These are phyloP conservation scores for Oreohelix idahoensis DNA, from an alignment of 1,140 invertebrate species.

Conservation along the genomic window DNA sequence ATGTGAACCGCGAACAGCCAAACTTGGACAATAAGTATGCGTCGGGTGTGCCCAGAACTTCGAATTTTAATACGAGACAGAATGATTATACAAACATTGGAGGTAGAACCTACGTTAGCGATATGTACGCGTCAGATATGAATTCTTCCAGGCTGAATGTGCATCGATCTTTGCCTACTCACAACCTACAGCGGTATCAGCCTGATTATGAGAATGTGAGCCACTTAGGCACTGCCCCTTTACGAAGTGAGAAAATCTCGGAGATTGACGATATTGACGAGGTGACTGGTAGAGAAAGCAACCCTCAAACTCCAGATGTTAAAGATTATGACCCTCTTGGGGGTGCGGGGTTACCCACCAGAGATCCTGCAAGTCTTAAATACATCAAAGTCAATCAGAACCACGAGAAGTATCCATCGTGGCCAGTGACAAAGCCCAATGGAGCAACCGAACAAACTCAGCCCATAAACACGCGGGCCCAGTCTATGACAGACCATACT, in stretches of 20 bases:
- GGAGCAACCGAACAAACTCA: conserved; percentile 43
- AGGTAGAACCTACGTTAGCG: conserved; percentile 42
- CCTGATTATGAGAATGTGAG: conserved; percentile 49
- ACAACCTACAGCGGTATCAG: conserved; percentile 50
- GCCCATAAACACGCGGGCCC: conserved; percentile 52
- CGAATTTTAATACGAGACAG: neutral
- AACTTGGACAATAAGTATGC: neutral
- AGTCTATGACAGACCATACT: conserved; percentile 54
- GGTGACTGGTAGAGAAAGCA: conserved; percentile 38
- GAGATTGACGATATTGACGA: conserved; percentile 53
- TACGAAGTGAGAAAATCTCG: conserved; percentile 51
- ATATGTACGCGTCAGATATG: conserved; percentile 48
- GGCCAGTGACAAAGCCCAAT: conserved; percentile 76
- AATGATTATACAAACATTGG: conserved; percentile 29
- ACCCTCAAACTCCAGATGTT: conserved; percentile 39
- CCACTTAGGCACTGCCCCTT: conserved; percentile 32
- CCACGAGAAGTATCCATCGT: conserved; percentile 87
- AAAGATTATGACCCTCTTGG: conserved; percentile 47
- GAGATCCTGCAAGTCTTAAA: conserved; percentile 81
- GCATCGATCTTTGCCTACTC: conserved; percentile 48
- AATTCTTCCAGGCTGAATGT: conserved; percentile 38
- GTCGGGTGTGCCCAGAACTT: neutral
- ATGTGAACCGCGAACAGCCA: conserved; percentile 19
- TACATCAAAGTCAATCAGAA: conserved; percentile 78
- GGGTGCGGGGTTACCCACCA: conserved; percentile 74